A percentile compares a stretch with the other conserved stretches of the same genome.
Evolutionary conservation across 2,113 vertebrate genomes (phyloP).

Genomic region (Gracilinanus agilis): DNA sequence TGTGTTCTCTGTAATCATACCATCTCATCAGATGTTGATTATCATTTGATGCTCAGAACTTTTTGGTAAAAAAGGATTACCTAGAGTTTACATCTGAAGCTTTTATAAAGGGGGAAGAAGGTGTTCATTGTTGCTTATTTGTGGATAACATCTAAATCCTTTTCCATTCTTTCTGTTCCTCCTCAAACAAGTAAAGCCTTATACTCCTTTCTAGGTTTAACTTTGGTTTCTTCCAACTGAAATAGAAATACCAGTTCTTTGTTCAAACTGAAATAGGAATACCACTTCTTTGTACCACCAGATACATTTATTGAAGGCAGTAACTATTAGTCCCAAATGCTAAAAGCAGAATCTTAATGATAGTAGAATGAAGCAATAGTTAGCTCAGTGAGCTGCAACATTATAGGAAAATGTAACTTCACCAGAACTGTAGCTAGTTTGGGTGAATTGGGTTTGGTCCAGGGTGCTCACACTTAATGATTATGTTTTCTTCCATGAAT

Average conservation of each 20-base stretch:
- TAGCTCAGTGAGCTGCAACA: background rate
- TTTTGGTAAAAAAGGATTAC: slow-evolving; percentile 29
- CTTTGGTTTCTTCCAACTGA: background rate
- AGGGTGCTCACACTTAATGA: background rate
- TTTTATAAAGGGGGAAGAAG: background rate
- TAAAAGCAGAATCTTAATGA: background rate
- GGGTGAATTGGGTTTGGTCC: background rate
- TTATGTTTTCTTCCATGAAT: background rate
- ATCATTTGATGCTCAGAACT: background rate
- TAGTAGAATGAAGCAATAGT: background rate
- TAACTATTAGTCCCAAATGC: background rate
- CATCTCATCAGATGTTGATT: background rate
- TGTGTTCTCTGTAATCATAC: background rate
- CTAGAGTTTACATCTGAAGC: slow-evolving; percentile 5
- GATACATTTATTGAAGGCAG: slow-evolving; percentile 26
- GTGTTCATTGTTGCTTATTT: background rate
- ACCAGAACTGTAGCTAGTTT: background rate
- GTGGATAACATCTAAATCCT: background rate
- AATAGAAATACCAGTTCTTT: background rate
- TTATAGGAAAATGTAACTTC: background rate
- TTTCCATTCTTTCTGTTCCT: background rate
- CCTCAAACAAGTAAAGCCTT: background rate
- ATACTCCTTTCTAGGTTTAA: background rate
- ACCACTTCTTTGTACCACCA: slow-evolving; percentile 10
- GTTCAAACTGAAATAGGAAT: background rate